Evolutionary conservation across 2,888 invertebrate genomes (phyloP), one percentile per base, ranked within the genome.

Genomic region (Perdita meconis): DNA sequence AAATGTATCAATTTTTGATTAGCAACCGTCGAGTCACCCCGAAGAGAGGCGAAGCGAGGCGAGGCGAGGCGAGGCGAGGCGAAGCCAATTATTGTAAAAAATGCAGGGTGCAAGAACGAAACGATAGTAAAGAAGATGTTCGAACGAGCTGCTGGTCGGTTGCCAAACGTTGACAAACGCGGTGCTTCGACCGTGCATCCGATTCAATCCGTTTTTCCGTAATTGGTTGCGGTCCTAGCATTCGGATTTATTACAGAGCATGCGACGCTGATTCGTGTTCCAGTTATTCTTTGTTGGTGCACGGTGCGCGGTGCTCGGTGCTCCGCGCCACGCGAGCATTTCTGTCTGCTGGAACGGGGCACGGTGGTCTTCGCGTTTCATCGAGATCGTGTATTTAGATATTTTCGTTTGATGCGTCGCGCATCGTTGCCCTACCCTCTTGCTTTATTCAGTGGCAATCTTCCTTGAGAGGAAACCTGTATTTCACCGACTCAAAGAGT

Each of bases 101-200:
- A 70, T 73, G 65, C 56, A 68, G 47, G 19, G 57, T 24, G 26
- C 40, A 50, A 55, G 36, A 63, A 47, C 57, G 67, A 22, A 19
- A 42, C 10, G 61, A 63, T 47, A 60, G 70, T 65, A 59, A 80
- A 66, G 73, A 69, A 69, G 71, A 73, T 51, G 64, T 42, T 59
- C 59, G 36, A 38, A 24, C 60, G n/a, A n/a, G n/a, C 19, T 59
- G 40, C 78, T 82, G 78, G 82, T 74, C 64, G 61, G 50, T 40
- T 74, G 83, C 78, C 83, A 78, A 82, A 74, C 73, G 59, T 66
- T 67, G 78, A 68, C 80, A 72, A 80, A 80, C 71, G 77, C 57
- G 57, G 51, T 44, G 24, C 66, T 57, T 56, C 50, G 40, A 16
- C 70, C 40, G 30, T 66, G 57, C 56, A 51, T 61, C 56, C 65